phyloP scores from a whole-genome alignment of 1,140 invertebrate species.

The Panonychus citri region DNA sequence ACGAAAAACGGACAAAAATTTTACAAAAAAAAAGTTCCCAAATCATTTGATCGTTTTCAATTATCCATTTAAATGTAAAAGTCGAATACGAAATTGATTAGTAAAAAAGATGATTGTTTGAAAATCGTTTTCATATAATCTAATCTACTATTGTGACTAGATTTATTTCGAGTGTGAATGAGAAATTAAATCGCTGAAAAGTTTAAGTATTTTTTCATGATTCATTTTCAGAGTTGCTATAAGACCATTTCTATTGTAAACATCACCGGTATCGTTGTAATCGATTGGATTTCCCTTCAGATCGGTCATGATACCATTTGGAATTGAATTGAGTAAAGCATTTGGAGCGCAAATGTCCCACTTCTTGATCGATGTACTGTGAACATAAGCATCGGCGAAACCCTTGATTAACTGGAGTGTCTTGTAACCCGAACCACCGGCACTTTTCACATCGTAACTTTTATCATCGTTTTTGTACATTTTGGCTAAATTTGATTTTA shows the following conservation, averaged over 20 bases:
- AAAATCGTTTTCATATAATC: too few relatives aligned
- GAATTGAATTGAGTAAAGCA: conserved; percentile 45
- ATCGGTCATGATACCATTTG: conserved; percentile 33
- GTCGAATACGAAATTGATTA: too few relatives aligned
- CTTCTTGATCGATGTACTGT: conserved; percentile 57
- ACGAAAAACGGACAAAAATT: too few relatives aligned
- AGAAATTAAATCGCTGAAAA: neutral
- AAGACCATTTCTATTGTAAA: conserved; percentile 2
- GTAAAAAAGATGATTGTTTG: too few relatives aligned
- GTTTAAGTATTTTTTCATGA: neutral
- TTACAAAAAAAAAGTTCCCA: too few relatives aligned
- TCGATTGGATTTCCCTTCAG: conserved; percentile 28
- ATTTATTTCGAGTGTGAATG: too few relatives aligned
- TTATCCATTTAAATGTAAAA: too few relatives aligned
- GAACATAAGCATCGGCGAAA: conserved; percentile 69
- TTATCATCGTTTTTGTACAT: too few relatives aligned
- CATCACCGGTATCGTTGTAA: too few relatives aligned
- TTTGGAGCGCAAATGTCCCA: conserved; percentile 92
- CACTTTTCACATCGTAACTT: conserved; percentile 42
- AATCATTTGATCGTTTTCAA: too few relatives aligned
- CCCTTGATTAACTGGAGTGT: conserved; percentile 63
- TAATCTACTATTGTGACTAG: too few relatives aligned
- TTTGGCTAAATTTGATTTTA: too few relatives aligned
- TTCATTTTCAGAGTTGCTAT: neutral
- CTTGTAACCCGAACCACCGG: conserved; percentile 76